phyloP scores from a whole-genome alignment of 2,113 vertebrate species.

The Scolopax mira region DNA sequence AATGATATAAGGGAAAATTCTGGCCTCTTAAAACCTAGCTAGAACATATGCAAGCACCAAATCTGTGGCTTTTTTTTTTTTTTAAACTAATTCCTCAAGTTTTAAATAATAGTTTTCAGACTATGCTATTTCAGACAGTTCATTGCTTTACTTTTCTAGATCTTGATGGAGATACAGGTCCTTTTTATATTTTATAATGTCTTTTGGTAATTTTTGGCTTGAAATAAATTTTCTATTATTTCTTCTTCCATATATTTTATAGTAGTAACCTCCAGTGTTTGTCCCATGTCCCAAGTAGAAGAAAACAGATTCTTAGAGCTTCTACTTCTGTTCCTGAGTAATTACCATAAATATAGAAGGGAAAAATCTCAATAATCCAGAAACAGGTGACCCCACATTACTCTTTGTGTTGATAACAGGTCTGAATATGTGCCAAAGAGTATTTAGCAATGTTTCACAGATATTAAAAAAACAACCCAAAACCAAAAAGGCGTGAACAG shows the following conservation, averaged over 20 bases:
- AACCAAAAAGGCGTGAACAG: accelerated
- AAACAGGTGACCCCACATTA: neutral
- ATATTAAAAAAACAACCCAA: neutral
- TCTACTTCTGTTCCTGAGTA: neutral
- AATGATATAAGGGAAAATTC: neutral
- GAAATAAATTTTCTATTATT: neutral
- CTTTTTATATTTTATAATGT: neutral
- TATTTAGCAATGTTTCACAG: neutral
- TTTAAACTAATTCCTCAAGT: neutral
- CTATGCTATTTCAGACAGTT: neutral
- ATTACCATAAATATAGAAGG: neutral
- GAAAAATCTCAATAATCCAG: neutral
- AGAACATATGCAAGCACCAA: neutral
- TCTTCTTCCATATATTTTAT: neutral
- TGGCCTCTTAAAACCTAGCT: neutral
- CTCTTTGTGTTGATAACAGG: neutral
- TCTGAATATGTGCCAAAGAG: neutral
- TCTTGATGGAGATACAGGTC: neutral
- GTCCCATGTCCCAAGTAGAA: neutral
- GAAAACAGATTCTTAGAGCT: neutral
- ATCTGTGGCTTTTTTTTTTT: neutral
- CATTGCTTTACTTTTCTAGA: neutral
- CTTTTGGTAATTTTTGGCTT: neutral
- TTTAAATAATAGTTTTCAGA: neutral
- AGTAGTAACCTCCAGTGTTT: neutral